Conservation (phyloP, 2,113 vertebrate species). For the Crotalus tigris region DNA sequence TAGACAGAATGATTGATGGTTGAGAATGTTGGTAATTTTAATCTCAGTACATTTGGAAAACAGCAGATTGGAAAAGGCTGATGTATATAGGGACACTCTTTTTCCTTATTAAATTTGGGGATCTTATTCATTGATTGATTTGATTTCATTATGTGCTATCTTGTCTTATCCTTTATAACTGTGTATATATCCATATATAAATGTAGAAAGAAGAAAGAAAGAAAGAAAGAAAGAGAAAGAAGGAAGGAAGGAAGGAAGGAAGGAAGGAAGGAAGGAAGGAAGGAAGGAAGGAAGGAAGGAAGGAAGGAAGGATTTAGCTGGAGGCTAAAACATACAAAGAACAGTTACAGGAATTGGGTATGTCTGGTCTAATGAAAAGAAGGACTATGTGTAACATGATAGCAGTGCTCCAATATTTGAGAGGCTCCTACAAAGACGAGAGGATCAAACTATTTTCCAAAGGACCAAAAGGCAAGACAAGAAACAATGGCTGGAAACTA, state of each 20-base stretch:
- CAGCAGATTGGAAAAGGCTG: background rate
- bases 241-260: too few species aligned
- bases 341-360: background rate
- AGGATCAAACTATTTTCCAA: background rate
- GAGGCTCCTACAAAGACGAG: background rate
- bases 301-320: background rate
- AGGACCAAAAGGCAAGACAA: background rate
- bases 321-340: background rate
- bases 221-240: too few species aligned
- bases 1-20: background rate
- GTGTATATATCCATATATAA: too few species aligned
- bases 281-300: too few species aligned
- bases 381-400: background rate
- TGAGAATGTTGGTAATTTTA: background rate
- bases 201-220: too few species aligned
- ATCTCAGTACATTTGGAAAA: background rate
- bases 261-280: too few species aligned
- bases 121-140: background rate
- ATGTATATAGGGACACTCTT: background rate
- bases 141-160: background rate
- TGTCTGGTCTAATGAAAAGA: background rate
- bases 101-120: background rate
- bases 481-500: background rate
- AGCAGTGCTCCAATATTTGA: background rate
- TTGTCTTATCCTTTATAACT: background rate